phyloP scores from a whole-genome alignment of 1,140 invertebrate genomes.

The Colletes gigas region DNA sequence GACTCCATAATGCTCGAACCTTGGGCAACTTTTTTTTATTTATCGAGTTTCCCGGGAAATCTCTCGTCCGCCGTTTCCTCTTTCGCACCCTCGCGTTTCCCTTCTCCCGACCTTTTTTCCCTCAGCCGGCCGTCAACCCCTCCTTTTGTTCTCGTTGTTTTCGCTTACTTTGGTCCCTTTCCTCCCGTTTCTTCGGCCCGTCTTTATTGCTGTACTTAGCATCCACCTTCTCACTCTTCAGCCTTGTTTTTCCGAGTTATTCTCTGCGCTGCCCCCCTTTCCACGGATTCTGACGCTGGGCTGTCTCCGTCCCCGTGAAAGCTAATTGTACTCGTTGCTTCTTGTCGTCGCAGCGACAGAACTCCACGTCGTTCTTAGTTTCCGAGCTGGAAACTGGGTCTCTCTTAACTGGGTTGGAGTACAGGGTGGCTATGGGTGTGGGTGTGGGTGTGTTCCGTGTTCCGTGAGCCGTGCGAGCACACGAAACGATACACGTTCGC shows the following conservation, averaged over 20 bases:
- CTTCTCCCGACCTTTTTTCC: background rate
- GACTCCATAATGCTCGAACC: constrained; percentile 42
- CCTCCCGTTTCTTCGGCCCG: background rate
- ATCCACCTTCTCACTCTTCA: background rate
- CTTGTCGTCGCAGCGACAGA: constrained; percentile 58
- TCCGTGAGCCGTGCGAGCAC: constrained; percentile 11
- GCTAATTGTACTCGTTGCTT: constrained; percentile 64
- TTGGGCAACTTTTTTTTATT: constrained; percentile 67
- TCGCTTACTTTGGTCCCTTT: constrained; percentile 3
- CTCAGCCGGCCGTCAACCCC: background rate
- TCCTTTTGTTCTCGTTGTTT: constrained; percentile 33
- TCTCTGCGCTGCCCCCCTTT: constrained; percentile 8
- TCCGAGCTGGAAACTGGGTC: constrained; percentile 57
- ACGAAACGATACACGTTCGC: constrained; percentile 4
- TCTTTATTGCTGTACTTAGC: constrained; percentile 10
- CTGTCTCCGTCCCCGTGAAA: constrained; percentile 47
- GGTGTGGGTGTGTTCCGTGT: background rate
- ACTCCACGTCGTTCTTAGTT: constrained; percentile 57
- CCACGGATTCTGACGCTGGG: constrained; percentile 23
- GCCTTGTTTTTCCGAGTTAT: constrained; percentile 45
- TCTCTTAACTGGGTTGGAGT: constrained; percentile 44
- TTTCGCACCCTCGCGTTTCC: constrained; percentile 21
- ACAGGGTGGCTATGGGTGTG: background rate
- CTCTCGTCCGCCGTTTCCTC: constrained; percentile 20
- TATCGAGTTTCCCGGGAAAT: constrained; percentile 63